These are phyloP conservation scores for Deilephila elpenor DNA, from an alignment of 2,888 invertebrate species.

Conservation along the genomic window DNA sequence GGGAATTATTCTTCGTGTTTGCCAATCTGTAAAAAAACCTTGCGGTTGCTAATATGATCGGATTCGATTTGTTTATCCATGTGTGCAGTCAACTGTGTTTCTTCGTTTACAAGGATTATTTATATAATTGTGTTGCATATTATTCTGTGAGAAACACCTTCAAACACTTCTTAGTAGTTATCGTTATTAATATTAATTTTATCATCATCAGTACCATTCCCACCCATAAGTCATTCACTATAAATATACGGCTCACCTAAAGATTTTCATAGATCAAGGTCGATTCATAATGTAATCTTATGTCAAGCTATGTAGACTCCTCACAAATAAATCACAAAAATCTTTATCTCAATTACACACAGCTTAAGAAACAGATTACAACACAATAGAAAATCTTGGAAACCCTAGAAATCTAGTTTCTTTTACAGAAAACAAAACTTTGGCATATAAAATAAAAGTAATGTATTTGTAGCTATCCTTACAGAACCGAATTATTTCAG, in stretches of 20 bases:
- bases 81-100: neutral
- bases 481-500: constrained; percentile 36
- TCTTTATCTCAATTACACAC: too few relatives aligned
- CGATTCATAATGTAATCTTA: too few relatives aligned
- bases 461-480: constrained; percentile 39
- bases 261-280: too few relatives aligned
- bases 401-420: neutral
- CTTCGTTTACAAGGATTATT: neutral
- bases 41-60: neutral
- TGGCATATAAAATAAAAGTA: constrained; percentile 35
- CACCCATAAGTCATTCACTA: too few relatives aligned
- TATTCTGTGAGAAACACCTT: too few relatives aligned
- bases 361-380: neutral
- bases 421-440: constrained; percentile 11
- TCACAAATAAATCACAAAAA: too few relatives aligned
- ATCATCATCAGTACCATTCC: too few relatives aligned
- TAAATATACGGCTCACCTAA: too few relatives aligned
- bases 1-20: neutral
- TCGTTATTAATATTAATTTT: too few relatives aligned
- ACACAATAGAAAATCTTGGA: constrained; percentile 4
- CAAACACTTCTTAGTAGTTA: too few relatives aligned
- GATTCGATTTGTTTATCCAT: constrained; percentile 1
- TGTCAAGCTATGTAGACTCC: too few relatives aligned
- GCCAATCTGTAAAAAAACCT: constrained; percentile 4
- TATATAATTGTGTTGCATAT: neutral